These are phyloP conservation scores for Odontocolon sp. DNA, from an alignment of 2,888 invertebrate genomes.

Conservation along the genomic window DNA sequence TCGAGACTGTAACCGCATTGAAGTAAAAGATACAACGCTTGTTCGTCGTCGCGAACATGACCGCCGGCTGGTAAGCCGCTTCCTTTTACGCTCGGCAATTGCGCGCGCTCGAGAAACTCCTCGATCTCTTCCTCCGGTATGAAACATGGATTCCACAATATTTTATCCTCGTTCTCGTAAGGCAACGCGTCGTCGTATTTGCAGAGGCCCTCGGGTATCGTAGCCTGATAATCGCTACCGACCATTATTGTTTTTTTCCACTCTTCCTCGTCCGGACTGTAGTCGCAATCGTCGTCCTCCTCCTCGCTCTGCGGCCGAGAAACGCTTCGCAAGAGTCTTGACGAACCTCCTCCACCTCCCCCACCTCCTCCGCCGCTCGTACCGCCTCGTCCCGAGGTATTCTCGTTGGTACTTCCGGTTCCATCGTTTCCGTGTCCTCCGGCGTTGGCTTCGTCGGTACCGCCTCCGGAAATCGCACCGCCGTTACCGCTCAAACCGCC, in stretches of 20 bases:
- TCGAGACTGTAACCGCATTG: constrained; percentile 98
- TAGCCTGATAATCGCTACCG: constrained; percentile 96
- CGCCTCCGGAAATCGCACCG: too few species aligned
- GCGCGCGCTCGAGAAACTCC: constrained; percentile 87
- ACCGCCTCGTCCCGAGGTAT: constrained; percentile 49
- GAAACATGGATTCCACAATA: constrained; percentile 94
- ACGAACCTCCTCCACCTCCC: constrained; percentile 75
- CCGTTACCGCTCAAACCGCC: constrained; percentile 47
- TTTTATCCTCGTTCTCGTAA: constrained; percentile 97
- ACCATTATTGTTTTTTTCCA: constrained; percentile 98
- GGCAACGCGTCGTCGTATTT: constrained; percentile 97
- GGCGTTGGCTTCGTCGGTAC: constrained; percentile 69
- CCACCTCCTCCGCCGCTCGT: constrained; percentile 61
- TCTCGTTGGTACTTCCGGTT: constrained; percentile 42
- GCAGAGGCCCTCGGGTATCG: constrained; percentile 94
- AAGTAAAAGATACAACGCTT: constrained; percentile 93
- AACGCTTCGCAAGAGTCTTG: constrained; percentile 81
- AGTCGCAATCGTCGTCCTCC: constrained; percentile 91
- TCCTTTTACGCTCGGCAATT: constrained; percentile 77
- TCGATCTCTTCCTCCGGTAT: constrained; percentile 89
- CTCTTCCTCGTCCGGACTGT: constrained; percentile 92
- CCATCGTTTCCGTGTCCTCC: constrained; percentile 45
- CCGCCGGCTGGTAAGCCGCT: constrained; percentile 86
- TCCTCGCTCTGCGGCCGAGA: constrained; percentile 90
- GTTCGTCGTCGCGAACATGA: constrained; percentile 93